A percentile compares a stretch with the other conserved stretches of the same genome.
Conservation (phyloP, 2,888 invertebrate species). For the Eupeodes luniger region DNA sequence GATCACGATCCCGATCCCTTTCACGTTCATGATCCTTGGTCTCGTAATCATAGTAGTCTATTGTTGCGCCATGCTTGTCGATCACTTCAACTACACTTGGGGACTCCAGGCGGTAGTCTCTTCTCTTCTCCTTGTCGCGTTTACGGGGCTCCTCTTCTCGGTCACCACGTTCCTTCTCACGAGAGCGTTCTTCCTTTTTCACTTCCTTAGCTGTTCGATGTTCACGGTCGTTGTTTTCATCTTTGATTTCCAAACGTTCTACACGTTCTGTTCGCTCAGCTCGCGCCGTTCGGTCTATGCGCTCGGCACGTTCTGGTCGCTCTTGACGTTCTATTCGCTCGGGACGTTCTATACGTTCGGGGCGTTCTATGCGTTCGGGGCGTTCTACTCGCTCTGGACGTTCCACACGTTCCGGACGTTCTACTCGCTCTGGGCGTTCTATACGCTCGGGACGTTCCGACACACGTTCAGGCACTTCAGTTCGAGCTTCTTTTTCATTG, state of each 20-base stretch:
- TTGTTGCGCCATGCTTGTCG: constrained; percentile 78
- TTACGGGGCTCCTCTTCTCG: constrained; percentile 78
- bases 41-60: constrained; percentile 83
- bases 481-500: constrained; percentile 65
- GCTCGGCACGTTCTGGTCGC: constrained; percentile 46
- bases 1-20: constrained; percentile 87
- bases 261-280: constrained; percentile 50
- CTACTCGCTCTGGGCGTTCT: constrained; percentile 41
- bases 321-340: constrained; percentile 39
- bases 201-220: constrained; percentile 81
- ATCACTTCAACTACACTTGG: constrained; percentile 73
- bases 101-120: constrained; percentile 80
- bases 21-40: constrained; percentile 85
- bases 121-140: constrained; percentile 80
- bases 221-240: constrained; percentile 79
- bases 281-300: constrained; percentile 51
- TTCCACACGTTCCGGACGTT: constrained; percentile 48
- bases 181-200: constrained; percentile 81
- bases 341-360: constrained; percentile 38
- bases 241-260: constrained; percentile 78
- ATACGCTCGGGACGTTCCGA: constrained; percentile 41
- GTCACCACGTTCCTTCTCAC: constrained; percentile 79
- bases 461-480: constrained; percentile 33
- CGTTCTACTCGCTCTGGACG: constrained; percentile 57
- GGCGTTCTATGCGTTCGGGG: constrained; percentile 44